Base-by-base conservation (phyloP, 2,113 vertebrate species). In the Otocyon megalotis region DNA sequence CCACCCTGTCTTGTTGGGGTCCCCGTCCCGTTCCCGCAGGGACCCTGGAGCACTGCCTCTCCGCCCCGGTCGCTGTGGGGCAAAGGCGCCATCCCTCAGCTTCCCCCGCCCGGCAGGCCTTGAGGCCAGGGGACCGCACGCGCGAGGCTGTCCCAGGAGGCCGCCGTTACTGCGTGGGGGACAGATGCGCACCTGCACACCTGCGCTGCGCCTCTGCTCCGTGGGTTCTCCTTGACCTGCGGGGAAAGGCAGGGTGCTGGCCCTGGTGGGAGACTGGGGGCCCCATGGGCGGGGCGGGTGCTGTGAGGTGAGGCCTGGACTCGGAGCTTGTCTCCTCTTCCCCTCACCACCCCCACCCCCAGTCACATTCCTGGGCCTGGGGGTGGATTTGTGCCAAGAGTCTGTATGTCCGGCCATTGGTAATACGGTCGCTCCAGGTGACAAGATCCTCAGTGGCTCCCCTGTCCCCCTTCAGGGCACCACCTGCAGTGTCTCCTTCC, bases 401-500 rank as follows among this genome's bases (percentile, higher is more conserved):
- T 35, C 28, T 48, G 1, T 48, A 16, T 43, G 13, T 76, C 30
- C 35, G 5, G 10, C 79, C 11, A 0, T 60, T 32, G 1, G 48
- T 1, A 1, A 32, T 62, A 30, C 20, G 4, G 3, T 0, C 1
- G 2, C 0, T 32, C 26, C 58, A 10, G 43, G 17, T 56, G 3
- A 6, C 7, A 0, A 2, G 56, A 5, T 3, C 58, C 30, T 67
- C 35, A 7, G 0, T 0, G 26, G 37, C 67, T 22, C 6, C 24
- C 12, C 50, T 2, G 6, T 58, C 28, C 0, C 15, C 19, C 65
- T 22, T 74, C 67, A 1, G 0, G 0, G 13, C 2, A 17, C 65
- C 65, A 8, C 20, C 48, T 5, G 11, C 12, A 13, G 4, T 30
- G 63, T 30, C 56, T 48, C 43, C 65, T 72, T 7, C 54, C 19